Evolutionary conservation across 2,797 vertebrate species (phyloP).

Genomic region (Nyctalus aviator): DNA sequence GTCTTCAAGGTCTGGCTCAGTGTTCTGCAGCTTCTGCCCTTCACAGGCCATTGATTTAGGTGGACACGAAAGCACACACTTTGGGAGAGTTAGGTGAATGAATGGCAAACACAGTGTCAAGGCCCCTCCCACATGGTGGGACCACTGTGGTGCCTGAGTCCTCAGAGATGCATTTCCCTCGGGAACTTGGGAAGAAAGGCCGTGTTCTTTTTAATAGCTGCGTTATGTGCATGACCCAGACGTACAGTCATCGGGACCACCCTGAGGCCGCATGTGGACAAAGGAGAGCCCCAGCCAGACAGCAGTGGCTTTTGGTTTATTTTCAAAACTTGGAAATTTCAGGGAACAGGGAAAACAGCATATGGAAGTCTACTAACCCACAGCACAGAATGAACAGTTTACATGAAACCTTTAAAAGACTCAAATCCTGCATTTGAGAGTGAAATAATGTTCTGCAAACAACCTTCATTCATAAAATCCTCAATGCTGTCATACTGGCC

Average conservation of each 20-base stretch:
- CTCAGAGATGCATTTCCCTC: background rate
- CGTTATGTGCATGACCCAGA: background rate
- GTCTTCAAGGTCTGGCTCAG: fast-evolving
- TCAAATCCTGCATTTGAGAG: background rate
- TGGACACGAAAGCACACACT: background rate
- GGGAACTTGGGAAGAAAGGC: background rate
- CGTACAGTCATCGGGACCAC: background rate
- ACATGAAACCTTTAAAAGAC: background rate
- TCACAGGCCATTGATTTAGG: background rate
- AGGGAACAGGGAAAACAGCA: background rate
- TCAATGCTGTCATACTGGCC: background rate
- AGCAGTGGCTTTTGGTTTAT: background rate
- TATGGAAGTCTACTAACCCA: background rate
- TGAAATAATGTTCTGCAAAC: background rate
- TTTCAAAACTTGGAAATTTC: conserved; percentile 36
- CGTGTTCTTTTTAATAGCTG: background rate
- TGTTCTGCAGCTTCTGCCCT: background rate
- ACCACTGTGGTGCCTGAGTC: background rate
- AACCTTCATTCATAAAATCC: conserved; percentile 1
- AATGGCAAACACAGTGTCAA: background rate
- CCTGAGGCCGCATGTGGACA: background rate
- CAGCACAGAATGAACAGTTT: background rate
- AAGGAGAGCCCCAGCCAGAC: background rate
- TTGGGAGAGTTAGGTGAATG: background rate
- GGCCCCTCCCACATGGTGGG: background rate